Evolutionary conservation across 2,113 vertebrate species (phyloP).

Genomic region (Oryzias woworae): DNA sequence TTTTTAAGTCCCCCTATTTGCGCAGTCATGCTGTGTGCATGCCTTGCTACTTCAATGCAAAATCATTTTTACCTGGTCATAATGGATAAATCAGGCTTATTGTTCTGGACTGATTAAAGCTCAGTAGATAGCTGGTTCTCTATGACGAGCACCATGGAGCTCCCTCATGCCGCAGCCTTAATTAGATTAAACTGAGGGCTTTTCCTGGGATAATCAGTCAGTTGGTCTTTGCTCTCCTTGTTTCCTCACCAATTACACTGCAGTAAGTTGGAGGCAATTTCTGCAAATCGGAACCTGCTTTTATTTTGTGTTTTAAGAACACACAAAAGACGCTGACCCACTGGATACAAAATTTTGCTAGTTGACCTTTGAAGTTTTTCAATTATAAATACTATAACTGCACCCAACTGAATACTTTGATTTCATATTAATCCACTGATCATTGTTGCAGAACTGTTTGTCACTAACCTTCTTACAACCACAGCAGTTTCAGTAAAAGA

Average conservation of each 20-base stretch:
- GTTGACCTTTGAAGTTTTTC: too few relatives aligned
- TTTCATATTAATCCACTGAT: too few relatives aligned
- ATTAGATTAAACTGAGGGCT: constrained; percentile 82
- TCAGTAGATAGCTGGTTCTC: constrained; percentile 54
- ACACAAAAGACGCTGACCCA: too few relatives aligned
- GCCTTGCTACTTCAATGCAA: constrained; percentile 20
- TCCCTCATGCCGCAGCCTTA: constrained; percentile 66
- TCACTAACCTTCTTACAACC: too few relatives aligned
- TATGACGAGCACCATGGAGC: constrained; percentile 48
- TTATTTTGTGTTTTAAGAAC: too few relatives aligned
- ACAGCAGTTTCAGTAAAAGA: too few relatives aligned
- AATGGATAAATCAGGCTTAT: constrained; percentile 44
- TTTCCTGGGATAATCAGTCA: constrained; percentile 83
- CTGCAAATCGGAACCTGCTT: too few relatives aligned
- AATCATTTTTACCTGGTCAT: constrained; percentile 26
- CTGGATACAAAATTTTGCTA: too few relatives aligned
- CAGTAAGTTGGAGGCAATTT: constrained; percentile 25
- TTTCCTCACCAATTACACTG: constrained; percentile 53
- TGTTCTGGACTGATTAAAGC: constrained; percentile 52
- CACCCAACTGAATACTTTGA: too few relatives aligned
- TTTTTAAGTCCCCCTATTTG: not conserved
- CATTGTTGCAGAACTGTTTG: too few relatives aligned
- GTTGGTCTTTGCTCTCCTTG: constrained; percentile 63
- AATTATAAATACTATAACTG: too few relatives aligned
- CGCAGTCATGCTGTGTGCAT: not conserved